Conservation (phyloP, 2,113 vertebrate genomes). For the Trinectes maculatus region DNA sequence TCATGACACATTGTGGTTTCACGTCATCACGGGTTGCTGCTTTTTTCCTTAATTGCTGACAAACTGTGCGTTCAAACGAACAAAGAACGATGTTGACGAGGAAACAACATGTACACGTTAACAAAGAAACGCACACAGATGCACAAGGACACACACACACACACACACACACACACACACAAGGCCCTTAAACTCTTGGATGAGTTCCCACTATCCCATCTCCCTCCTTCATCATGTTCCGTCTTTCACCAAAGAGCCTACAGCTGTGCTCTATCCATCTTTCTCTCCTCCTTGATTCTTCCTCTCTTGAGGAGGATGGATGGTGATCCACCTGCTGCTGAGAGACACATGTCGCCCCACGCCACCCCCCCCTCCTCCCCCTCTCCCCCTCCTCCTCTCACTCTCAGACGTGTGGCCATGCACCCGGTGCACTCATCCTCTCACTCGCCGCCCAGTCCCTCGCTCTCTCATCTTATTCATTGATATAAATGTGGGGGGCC, state of each 20-base stretch:
- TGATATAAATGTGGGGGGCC: slow-evolving; percentile 67
- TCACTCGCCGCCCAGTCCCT: slow-evolving; percentile 45
- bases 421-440: slow-evolving; percentile 51
- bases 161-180: slow-evolving; percentile 20
- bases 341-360: slow-evolving; percentile 20
- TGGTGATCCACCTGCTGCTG: slow-evolving; percentile 44
- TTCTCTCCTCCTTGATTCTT: slow-evolving; percentile 33
- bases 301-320: slow-evolving; percentile 47
- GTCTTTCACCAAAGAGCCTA: slow-evolving; percentile 61
- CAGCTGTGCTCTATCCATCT: slow-evolving; percentile 59
- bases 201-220: slow-evolving; percentile 26
- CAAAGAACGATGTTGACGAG: slow-evolving; percentile 41
- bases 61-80: slow-evolving; percentile 54
- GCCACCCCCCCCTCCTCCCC: slow-evolving; percentile 11
- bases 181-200: slow-evolving; percentile 30
- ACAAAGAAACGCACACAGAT: slow-evolving; percentile 21
- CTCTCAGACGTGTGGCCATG: slow-evolving; percentile 13
- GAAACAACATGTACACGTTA: slow-evolving; percentile 18
- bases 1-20: slow-evolving; percentile 27
- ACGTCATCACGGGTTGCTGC: slow-evolving; percentile 44
- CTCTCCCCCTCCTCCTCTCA: slow-evolving; percentile 22
- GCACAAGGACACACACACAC: slow-evolving; percentile 24
- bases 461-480: slow-evolving; percentile 58
- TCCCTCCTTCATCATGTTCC: slow-evolving; percentile 46
- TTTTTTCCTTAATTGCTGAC: slow-evolving; percentile 62